A percentile compares a stretch with the other conserved stretches of the same genome.
Evolutionary conservation across 2,888 invertebrate genomes (phyloP).

Genomic region (Tetropium fuscum): DNA sequence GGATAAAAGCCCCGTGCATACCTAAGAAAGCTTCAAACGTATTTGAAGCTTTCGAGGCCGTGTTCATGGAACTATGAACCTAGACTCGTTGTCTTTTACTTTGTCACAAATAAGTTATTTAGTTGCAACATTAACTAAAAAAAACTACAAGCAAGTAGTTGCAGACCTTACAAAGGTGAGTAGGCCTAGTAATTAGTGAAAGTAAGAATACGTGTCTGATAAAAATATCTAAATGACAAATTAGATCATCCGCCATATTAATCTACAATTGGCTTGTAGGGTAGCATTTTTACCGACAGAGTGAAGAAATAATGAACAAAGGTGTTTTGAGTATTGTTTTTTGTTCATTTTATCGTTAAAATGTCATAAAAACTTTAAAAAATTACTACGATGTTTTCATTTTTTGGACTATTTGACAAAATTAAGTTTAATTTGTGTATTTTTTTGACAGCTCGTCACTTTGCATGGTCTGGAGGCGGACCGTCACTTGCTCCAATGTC

Average conservation of each 20-base stretch:
- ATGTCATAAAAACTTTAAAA: conserved; percentile 45
- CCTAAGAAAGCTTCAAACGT: conserved; percentile 92
- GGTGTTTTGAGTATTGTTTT: conserved; percentile 59
- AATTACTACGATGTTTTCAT: conserved; percentile 32
- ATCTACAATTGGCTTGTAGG: conserved; percentile 28
- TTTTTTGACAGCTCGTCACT: conserved; percentile 80
- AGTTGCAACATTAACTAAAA: conserved; percentile 95
- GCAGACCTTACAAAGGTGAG: conserved; percentile 92
- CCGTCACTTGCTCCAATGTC: conserved; percentile 94
- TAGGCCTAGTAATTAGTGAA: conserved; percentile 49
- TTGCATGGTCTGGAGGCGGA: conserved; percentile 97
- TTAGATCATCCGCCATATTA: conserved; percentile 54
- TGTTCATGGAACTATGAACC: conserved; percentile 94
- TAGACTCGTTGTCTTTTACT: conserved; percentile 98
- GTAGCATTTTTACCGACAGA: conserved; percentile 52
- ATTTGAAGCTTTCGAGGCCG: conserved; percentile 96
- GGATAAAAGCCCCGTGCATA: conserved; percentile 76
- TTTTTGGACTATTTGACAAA: conserved; percentile 32
- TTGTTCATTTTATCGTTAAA: conserved; percentile 46
- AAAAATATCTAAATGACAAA: conserved; percentile 48
- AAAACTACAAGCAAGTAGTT: conserved; percentile 92
- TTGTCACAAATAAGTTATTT: conserved; percentile 99
- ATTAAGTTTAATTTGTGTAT: conserved; percentile 51
- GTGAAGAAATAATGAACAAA: conserved; percentile 54
- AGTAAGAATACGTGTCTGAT: conserved; percentile 28